These are phyloP conservation scores for Luidia sarsii DNA, from an alignment of 53 echinoderm and acorn worm species.

Conservation along the genomic window DNA sequence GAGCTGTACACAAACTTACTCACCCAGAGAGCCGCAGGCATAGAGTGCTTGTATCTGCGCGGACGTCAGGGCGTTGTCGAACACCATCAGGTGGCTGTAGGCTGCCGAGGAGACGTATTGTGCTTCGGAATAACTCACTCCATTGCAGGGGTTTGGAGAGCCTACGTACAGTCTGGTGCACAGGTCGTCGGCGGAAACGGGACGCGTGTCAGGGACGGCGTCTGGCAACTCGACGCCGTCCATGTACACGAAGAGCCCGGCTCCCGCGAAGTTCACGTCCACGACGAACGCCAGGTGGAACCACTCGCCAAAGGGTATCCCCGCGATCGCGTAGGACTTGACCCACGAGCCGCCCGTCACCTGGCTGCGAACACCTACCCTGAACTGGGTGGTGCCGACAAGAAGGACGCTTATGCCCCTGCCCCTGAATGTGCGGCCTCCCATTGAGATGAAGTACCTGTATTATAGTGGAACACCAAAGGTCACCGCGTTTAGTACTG, in stretches of 20 bases:
- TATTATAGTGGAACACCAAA: too few relatives aligned
- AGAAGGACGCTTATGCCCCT: background rate
- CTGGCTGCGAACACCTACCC: background rate
- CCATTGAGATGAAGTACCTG: background rate
- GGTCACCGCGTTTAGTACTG: too few relatives aligned
- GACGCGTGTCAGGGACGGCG: too few relatives aligned
- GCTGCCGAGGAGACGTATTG: background rate
- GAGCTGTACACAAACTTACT: too few relatives aligned
- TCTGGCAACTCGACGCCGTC: background rate
- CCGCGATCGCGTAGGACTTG: background rate
- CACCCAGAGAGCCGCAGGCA: too few relatives aligned
- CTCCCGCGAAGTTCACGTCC: background rate
- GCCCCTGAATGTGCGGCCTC: background rate
- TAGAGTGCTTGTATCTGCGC: too few relatives aligned
- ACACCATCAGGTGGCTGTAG: conserved; percentile 15
- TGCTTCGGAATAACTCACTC: too few relatives aligned
- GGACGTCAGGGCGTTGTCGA: too few relatives aligned
- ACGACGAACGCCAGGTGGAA: background rate
- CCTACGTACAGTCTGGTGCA: conserved; percentile 1
- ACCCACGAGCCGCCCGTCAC: too few relatives aligned
- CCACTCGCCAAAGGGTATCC: conserved; percentile 6
- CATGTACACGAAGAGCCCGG: background rate
- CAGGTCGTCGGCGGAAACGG: background rate
- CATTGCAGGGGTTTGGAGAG: background rate
- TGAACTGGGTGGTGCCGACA: too few relatives aligned